These are phyloP conservation scores for Triops longicaudatus DNA, from an alignment of 1,140 invertebrate genomes.

Conservation along the genomic window DNA sequence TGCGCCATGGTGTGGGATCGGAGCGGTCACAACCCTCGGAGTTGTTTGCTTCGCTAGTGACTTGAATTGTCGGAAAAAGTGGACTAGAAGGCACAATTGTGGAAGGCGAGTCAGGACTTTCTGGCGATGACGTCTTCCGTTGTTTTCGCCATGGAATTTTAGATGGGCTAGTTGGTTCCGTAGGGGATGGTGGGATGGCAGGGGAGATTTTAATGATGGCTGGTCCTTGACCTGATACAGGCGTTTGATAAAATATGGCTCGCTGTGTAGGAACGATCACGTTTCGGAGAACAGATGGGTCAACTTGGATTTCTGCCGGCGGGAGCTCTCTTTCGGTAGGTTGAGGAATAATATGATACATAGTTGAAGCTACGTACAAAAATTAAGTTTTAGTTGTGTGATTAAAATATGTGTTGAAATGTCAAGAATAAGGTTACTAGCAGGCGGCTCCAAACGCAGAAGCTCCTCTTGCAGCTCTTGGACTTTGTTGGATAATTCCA, in stretches of 20 bases:
- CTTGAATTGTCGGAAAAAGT: background rate
- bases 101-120: background rate
- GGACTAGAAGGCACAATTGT: background rate
- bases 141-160: background rate
- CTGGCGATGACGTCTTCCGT: background rate
- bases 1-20: constrained; percentile 25
- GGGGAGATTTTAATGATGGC: background rate
- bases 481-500: constrained; percentile 37
- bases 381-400: background rate
- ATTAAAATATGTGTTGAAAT: background rate
- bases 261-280: background rate
- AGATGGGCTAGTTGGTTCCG: background rate
- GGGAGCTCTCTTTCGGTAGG: background rate
- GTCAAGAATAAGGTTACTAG: constrained; percentile 33
- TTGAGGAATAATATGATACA: background rate
- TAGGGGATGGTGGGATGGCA: background rate
- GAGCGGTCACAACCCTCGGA: background rate
- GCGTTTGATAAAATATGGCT: background rate
- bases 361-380: constrained; percentile 17
- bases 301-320: background rate
- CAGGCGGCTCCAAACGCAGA: constrained; percentile 38
- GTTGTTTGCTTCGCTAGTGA: background rate
- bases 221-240: background rate
- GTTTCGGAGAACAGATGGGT: background rate
- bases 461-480: constrained; percentile 39